Percentiles rank a stretch among this genome's conserved stretches.
Conservation (phyloP, 1,140 invertebrate genomes). For the Lethocerus indicus region DNA sequence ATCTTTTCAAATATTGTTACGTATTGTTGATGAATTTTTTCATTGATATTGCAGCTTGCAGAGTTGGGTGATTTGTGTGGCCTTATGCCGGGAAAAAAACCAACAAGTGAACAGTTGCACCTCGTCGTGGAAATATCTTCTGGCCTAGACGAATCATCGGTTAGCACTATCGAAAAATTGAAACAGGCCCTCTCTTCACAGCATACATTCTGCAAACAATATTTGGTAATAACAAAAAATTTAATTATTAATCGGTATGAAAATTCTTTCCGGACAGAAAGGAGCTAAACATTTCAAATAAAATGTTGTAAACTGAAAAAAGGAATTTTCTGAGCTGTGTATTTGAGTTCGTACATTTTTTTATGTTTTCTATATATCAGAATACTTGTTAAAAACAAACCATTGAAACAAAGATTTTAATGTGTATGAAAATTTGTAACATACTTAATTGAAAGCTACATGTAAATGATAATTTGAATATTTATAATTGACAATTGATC, state of each 20-base stretch:
- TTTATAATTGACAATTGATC: not conserved
- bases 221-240: conserved; percentile 53
- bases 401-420: no score
- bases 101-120: conserved; percentile 68
- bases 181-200: conserved; percentile 84
- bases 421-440: no score
- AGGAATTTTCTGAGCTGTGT: no score
- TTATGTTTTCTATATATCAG: no score
- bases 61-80: conserved; percentile 79
- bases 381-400: no score
- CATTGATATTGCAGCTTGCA: conserved; percentile 41
- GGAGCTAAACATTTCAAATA: no score
- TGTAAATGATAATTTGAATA: not conserved
- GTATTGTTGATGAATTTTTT: conserved; percentile 1
- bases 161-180: conserved; percentile 52
- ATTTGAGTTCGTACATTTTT: no score
- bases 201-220: conserved; percentile 75
- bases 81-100: conserved; percentile 69
- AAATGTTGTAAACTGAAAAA: no score
- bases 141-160: conserved; percentile 60
- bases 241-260: no score
- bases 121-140: conserved; percentile 75
- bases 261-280: no score
- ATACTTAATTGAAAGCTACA: no score
- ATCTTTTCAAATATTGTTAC: no score